Evolutionary conservation across 2,888 invertebrate genomes (phyloP).

Genomic region (Cecidostiba fungosa): DNA sequence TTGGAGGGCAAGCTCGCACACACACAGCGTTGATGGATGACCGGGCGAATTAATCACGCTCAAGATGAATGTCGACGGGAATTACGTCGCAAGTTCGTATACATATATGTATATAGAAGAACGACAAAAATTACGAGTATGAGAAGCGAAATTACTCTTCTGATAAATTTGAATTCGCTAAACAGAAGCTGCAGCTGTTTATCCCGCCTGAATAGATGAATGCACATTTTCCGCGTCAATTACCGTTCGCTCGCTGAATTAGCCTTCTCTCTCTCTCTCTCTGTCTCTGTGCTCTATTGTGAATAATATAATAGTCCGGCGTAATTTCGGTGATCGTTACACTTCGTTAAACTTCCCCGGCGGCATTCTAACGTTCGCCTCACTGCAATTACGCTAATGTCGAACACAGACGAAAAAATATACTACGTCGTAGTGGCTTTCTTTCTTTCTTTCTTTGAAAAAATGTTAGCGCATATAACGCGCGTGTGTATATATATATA

Average conservation of each 20-base stretch:
- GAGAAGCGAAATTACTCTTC: conserved; percentile 39
- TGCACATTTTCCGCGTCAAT: conserved; percentile 45
- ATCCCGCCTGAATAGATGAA: conserved; percentile 31
- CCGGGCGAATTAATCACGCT: conserved; percentile 51
- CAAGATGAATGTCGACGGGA: conserved; percentile 40
- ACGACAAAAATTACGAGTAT: conserved; percentile 2
- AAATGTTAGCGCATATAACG: neutral
- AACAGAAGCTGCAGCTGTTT: conserved; percentile 36
- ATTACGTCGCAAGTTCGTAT: neutral
- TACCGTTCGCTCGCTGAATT: neutral
- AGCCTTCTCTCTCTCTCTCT: neutral
- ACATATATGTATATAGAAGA: neutral
- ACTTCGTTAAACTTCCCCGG: conserved; percentile 8
- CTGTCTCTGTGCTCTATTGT: neutral
- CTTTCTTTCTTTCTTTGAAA: neutral
- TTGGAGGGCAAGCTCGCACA: conserved; percentile 18
- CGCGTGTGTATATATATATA: neutral
- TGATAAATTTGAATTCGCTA: conserved; percentile 36
- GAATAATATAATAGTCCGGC: neutral
- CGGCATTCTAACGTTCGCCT: neutral
- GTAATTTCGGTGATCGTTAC: conserved; percentile 25
- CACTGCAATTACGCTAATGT: conserved; percentile 13
- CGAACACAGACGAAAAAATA: neutral
- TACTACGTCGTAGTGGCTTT: neutral
- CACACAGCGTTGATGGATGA: conserved; percentile 47